phyloP scores from a whole-genome alignment of 1,140 invertebrate species.

The Drosophila littoralis region DNA sequence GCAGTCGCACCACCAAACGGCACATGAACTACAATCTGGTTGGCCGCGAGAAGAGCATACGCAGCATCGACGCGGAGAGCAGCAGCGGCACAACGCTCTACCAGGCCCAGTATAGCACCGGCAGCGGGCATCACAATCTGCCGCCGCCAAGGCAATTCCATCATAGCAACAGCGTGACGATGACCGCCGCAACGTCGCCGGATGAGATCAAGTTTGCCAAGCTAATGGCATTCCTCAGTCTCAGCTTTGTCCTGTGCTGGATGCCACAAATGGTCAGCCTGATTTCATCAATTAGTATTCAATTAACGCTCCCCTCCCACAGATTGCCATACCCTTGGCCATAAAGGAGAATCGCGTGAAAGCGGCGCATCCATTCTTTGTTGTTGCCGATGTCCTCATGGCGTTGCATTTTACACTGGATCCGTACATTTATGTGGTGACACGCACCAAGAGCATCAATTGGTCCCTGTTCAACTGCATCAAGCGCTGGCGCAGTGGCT shows the following conservation, averaged over 20 bases:
- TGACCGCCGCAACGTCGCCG: slow-evolving; percentile 86
- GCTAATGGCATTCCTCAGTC: slow-evolving; percentile 92
- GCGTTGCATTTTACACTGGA: slow-evolving; percentile 93
- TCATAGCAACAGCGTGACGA: slow-evolving; percentile 77
- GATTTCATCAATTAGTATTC: not conserved
- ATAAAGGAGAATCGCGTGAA: slow-evolving; percentile 84
- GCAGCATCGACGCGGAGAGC: slow-evolving; percentile 69
- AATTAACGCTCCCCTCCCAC: slow-evolving; percentile 48
- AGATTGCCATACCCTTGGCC: slow-evolving; percentile 90
- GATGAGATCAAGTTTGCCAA: slow-evolving; percentile 93
- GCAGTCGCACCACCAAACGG: slow-evolving; percentile 69
- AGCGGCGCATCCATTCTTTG: slow-evolving; percentile 67
- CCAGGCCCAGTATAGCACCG: slow-evolving; percentile 58
- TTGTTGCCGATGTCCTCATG: slow-evolving; percentile 90
- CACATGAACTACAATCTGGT: slow-evolving; percentile 79
- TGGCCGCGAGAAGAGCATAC: slow-evolving; percentile 65
- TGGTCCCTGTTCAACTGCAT: slow-evolving; percentile 72
- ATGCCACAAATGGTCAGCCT: slow-evolving; percentile 92
- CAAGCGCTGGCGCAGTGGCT: slow-evolving; percentile 72
- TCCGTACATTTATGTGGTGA: slow-evolving; percentile 92
- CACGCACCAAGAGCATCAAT: slow-evolving; percentile 85
- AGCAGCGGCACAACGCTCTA: slow-evolving; percentile 76
- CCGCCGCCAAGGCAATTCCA: slow-evolving; percentile 67
- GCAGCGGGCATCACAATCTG: slow-evolving; percentile 43
- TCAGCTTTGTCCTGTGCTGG: slow-evolving; percentile 93